Percentiles rank a stretch among this genome's conserved stretches.
Evolutionary conservation across 2,888 invertebrate species (phyloP).

Genomic region (Deilephila elpenor): DNA sequence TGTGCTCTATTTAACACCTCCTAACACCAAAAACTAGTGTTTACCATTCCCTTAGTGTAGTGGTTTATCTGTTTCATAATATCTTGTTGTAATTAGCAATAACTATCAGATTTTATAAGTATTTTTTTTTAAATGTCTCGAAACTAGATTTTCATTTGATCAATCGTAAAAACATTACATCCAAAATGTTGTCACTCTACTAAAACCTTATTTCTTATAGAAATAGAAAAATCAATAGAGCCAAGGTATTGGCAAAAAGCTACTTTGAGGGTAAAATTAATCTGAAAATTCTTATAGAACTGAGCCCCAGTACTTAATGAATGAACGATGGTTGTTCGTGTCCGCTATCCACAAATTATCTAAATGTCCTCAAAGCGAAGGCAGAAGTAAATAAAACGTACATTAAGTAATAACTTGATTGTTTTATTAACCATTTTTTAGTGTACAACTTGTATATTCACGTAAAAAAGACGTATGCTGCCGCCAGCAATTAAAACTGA

Average conservation of each 20-base stretch:
- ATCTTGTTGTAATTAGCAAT: no score
- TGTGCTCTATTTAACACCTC: no score
- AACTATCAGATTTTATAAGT: no score
- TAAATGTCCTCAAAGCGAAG: background rate
- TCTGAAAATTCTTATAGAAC: background rate
- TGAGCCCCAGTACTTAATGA: background rate
- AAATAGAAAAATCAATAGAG: no score
- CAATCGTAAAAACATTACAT: no score
- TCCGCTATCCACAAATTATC: background rate
- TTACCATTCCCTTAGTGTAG: no score
- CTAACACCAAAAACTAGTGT: no score
- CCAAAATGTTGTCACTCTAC: no score
- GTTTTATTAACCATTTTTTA: conserved; percentile 9
- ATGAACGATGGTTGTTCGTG: background rate
- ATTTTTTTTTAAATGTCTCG: no score
- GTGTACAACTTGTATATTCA: conserved; percentile 15
- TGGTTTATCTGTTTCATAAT: no score
- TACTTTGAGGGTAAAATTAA: background rate
- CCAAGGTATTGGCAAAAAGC: background rate
- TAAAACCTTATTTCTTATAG: no score
- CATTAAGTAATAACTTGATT: background rate
- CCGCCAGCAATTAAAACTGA: conserved; percentile 69
- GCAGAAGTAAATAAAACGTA: background rate
- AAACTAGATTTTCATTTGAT: no score
- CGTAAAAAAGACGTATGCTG: conserved; percentile 42